Evolutionary conservation across 2,888 invertebrate species (phyloP), one percentile per base, ranked within the genome.

Genomic region (Pammene fasciana): DNA sequence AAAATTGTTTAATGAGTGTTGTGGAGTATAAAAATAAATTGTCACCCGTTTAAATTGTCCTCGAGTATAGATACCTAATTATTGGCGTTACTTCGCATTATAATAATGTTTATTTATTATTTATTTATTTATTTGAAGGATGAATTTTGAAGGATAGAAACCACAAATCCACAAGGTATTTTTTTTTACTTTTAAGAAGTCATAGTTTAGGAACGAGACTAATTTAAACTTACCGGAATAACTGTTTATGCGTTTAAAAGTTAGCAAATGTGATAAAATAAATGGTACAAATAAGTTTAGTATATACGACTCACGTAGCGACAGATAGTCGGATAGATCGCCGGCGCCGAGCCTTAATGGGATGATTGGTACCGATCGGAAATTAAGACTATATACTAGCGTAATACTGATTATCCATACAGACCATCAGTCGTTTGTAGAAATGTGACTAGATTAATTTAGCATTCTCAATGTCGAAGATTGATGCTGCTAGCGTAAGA

Each of bases 311-410:
- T 85, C 86, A 78, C 75, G 61, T 66, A 71, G 57, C 78, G 73
- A 75, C 78, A 71, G 79, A 82, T 78, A 76, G 79, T 76, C 65
- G 62, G 48, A 41, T 75, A 72, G 75, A 50, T 52, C 76, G 72
- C 71, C 76, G 86, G 86, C 85, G 84, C 85, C 84, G 79, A 76
- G 71, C 90, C 90, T 78, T 88, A 88, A 80, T 76, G 72, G 85
- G 87, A 71, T 73, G 73, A 72, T 73, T 71, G 78, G 87, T 89
- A 87, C 87, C 85, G 84, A 78, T 78, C 82, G 81, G 86, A 87
- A 89, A 87, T 87, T 86, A 84, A 88, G 86, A 82, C 81, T 81
- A 81, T 81, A 81, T 83, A 82, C 79, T 82, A 79, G 79, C 46
- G 14, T 16, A 55, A 55, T 36, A 50, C 55, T 62, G 43, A 61